These are phyloP conservation scores for Phacellophora camtschatica DNA, from an alignment of 30 jellyfish, hydroid and myxozoan genomes.

Conservation along the genomic window DNA sequence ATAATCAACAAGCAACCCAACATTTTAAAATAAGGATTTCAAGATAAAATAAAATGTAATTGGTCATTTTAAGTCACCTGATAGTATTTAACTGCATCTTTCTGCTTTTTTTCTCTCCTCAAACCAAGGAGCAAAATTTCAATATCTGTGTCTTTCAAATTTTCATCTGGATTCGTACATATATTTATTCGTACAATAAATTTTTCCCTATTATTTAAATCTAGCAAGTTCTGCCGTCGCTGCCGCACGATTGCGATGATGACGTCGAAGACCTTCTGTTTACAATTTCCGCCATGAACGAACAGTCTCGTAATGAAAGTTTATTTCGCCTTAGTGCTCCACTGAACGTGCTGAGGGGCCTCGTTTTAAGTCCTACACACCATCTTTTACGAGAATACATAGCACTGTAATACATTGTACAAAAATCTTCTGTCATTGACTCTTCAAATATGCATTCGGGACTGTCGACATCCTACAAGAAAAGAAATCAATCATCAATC, in stretches of 20 bases:
- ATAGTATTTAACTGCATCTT: not conserved
- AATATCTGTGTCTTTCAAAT: not conserved
- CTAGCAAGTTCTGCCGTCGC: conserved; percentile 79
- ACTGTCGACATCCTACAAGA: conserved; percentile 90
- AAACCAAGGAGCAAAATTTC: not conserved
- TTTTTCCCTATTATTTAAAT: not conserved
- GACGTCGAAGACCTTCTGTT: conserved; percentile 92
- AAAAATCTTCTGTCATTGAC: conserved; percentile 88
- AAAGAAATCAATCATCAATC: too few relatives aligned
- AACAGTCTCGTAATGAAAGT: conserved; percentile 83
- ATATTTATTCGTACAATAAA: too few relatives aligned
- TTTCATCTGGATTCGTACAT: too few relatives aligned
- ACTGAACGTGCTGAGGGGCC: conserved; percentile 72
- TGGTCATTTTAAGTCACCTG: too few relatives aligned
- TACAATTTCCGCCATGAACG: conserved; percentile 88
- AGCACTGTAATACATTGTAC: conserved; percentile 90
- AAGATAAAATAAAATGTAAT: too few relatives aligned
- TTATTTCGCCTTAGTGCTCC: conserved; percentile 77
- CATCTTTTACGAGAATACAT: conserved; percentile 89
- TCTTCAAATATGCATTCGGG: conserved; percentile 97
- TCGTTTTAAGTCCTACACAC: conserved; percentile 92
- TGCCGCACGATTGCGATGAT: conserved; percentile 76
- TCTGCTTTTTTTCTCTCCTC: not conserved
- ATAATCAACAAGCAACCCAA: too few relatives aligned
- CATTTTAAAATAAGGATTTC: too few relatives aligned